Evolutionary conservation across 1,140 invertebrate genomes (phyloP), one percentile per base, ranked within the genome.

Genomic region (Zeugodacus cucurbitae): DNA sequence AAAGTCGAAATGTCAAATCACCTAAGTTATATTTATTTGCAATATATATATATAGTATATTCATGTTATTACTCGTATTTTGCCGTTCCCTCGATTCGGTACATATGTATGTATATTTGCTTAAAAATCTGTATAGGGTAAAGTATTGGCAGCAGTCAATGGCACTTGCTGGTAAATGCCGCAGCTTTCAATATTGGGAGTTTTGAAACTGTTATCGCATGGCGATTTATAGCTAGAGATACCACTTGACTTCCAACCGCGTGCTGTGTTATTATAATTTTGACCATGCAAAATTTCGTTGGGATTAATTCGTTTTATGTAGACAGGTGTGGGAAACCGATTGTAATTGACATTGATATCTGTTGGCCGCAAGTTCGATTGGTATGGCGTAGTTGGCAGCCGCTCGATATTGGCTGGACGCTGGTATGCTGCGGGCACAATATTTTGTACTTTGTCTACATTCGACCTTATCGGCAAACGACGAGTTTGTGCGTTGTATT

Each of bases 251-350:
- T 87, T 88, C 97, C 97, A 97, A 8, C 96, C 96, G 87, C 96
- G 95, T n/a, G 97, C 96, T 41, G 96, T 96, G 1, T 96, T 97
- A 89, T 97, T 97, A 92, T 97, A 97, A 89, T 97, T 97, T 58
- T 95, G 94, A 41, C 93, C 89, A 4, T 89, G 82, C 17, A 67
- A 59, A 17, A 87, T 20, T 4, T 87, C 70, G 29, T 29, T 44
- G 37, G 37, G 88, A 54, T 78, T 48, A 29, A 22, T 2, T 32
- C 48, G 29, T 64, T 70, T 48, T 44, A 64, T 32, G 7, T 34
- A 5, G 14, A 58, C 62, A 6, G n/a, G 1, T 62, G 37, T 87
- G 8, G 87, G 64, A 34, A 58, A 29, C 3, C 32, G 26, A 8
- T 20, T 29, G 26, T 87, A 87, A 20, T 41, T 48, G 74, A 37